phyloP scores from a whole-genome alignment of 2,113 vertebrate genomes.

The Amblyopsis rosae region DNA sequence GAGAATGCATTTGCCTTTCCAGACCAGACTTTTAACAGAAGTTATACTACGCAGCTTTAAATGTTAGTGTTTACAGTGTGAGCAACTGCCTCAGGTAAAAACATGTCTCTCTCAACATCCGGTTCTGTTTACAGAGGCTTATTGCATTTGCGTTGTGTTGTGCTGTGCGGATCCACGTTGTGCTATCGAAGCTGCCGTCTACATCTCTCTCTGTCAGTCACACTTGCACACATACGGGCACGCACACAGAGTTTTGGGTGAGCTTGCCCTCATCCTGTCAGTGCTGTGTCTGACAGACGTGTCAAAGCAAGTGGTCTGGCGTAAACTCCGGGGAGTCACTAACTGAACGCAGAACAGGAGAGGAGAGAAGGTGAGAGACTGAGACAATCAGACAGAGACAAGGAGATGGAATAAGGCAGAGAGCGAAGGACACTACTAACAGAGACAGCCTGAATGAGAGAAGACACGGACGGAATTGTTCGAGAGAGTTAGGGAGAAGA shows the following conservation, averaged over 20 bases:
- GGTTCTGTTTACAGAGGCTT: too few relatives aligned
- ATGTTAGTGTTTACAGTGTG: too few relatives aligned
- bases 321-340: conserved; percentile 64
- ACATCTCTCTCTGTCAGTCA: neutral
- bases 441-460: neutral
- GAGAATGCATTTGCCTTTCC: too few relatives aligned
- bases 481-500: conserved; percentile 16
- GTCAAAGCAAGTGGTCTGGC: conserved; percentile 68
- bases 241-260: conserved; percentile 40
- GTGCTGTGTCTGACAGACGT: conserved; percentile 55
- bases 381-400: conserved; percentile 19
- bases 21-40: too few relatives aligned
- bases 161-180: neutral
- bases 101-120: too few relatives aligned
- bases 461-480: neutral
- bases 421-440: conserved; percentile 20
- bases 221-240: conserved; percentile 10
- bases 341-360: conserved; percentile 57
- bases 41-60: too few relatives aligned
- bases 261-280: conserved; percentile 74
- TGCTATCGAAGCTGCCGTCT: neutral
- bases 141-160: neutral
- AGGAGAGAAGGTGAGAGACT: conserved; percentile 40
- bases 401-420: conserved; percentile 38
- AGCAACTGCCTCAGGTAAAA: too few relatives aligned